Evolutionary conservation across 2,113 vertebrate species (phyloP).

Genomic region (Pedionomus torquatus): DNA sequence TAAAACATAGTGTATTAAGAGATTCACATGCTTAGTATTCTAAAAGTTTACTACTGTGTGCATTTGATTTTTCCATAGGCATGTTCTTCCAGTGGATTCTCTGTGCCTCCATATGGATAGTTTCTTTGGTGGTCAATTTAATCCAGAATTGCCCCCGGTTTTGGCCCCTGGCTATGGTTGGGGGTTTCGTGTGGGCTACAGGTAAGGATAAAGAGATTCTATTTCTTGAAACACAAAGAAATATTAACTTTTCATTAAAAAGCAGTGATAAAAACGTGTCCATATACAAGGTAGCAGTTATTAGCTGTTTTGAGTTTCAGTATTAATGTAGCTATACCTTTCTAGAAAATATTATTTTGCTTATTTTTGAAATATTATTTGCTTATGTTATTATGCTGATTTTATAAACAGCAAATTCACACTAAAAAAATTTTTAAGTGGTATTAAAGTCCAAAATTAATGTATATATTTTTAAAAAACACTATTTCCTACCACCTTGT

Average conservation of each 20-base stretch:
- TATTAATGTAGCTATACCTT: neutral
- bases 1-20: neutral
- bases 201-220: constrained; percentile 71
- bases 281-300: neutral
- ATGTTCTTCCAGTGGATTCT: constrained; percentile 93
- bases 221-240: neutral
- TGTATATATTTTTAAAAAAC: neutral
- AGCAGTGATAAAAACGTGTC: neutral
- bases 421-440: neutral
- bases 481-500: neutral
- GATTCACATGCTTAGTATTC: neutral
- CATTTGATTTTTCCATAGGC: constrained; percentile 72
- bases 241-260: neutral
- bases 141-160: constrained; percentile 82
- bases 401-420: neutral
- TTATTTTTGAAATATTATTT: neutral
- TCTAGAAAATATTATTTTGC: neutral
- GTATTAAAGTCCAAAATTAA: neutral
- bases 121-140: constrained; percentile 81
- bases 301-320: neutral
- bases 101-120: constrained; percentile 85
- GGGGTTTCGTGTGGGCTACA: constrained; percentile 89
- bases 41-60: neutral
- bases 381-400: neutral
- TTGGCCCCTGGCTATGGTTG: constrained; percentile 89